These are phyloP conservation scores for Orcinus orca DNA, from an alignment of 2,113 vertebrate genomes.

Conservation along the genomic window DNA sequence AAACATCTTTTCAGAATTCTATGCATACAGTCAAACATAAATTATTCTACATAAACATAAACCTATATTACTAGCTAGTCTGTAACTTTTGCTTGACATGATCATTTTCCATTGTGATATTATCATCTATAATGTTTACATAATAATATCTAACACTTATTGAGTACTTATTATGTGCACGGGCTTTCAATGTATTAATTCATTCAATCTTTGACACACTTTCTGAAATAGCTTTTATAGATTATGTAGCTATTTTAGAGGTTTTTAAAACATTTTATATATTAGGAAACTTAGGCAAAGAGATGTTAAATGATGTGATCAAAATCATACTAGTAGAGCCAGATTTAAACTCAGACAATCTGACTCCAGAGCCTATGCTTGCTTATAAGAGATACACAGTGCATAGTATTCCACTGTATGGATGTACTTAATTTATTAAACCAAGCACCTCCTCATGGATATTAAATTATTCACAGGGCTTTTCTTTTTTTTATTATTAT, in stretches of 20 bases:
- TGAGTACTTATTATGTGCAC: background rate
- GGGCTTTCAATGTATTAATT: background rate
- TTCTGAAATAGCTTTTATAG: background rate
- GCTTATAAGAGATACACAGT: background rate
- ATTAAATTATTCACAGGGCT: conserved; percentile 41
- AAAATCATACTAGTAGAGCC: background rate
- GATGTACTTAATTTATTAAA: conserved; percentile 36
- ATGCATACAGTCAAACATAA: background rate
- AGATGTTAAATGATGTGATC: background rate
- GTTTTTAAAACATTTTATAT: background rate
- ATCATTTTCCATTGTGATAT: background rate
- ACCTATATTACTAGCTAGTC: background rate
- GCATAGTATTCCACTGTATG: background rate
- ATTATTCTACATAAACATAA: background rate
- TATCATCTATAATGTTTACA: background rate
- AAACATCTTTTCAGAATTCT: background rate
- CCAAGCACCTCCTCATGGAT: background rate
- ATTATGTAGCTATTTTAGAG: conserved; percentile 5
- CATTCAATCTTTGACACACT: background rate
- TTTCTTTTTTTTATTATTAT: background rate
- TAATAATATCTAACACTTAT: background rate
- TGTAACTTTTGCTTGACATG: background rate
- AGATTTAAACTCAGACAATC: background rate
- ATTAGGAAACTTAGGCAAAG: background rate
- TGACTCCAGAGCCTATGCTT: background rate